phyloP scores from a whole-genome alignment of 1,140 invertebrate species.

The Rhopalosiphum padi region DNA sequence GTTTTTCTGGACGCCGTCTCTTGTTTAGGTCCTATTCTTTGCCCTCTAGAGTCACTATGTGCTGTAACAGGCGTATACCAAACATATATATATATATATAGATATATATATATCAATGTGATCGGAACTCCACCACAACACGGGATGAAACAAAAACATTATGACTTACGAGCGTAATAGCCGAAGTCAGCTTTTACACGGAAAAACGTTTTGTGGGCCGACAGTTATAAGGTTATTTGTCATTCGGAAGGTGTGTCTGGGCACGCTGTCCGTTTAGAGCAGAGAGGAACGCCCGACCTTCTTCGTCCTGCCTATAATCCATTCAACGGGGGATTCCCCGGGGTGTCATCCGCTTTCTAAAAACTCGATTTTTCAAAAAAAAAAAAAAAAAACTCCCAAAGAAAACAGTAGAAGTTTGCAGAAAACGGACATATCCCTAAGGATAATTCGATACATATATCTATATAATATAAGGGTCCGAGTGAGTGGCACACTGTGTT shows the following conservation, averaged over 20 bases:
- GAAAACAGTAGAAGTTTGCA: constrained; percentile 29
- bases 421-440: constrained; percentile 52
- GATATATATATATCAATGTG: not conserved
- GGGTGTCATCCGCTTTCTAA: constrained; percentile 55
- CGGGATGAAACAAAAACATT: constrained; percentile 14
- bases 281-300: not conserved
- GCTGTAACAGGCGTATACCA: not conserved
- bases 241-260: constrained; percentile 46
- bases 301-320: not conserved
- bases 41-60: not conserved
- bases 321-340: constrained; percentile 18
- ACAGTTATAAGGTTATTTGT: constrained; percentile 46
- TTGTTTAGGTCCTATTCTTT: not conserved
- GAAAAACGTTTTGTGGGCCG: constrained; percentile 40
- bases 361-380: constrained; percentile 54
- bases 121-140: not conserved
- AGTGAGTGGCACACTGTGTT: constrained; percentile 13
- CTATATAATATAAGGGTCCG: constrained; percentile 28
- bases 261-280: constrained; percentile 9
- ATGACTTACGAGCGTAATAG: constrained; percentile 35
- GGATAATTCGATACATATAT: constrained; percentile 33
- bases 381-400: not conserved
- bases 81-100: not conserved
- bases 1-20: not conserved
- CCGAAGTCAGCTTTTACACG: constrained; percentile 13